Percentiles rank a stretch among this genome's conserved stretches.
These are phyloP conservation scores for Thamnaconus septentrionalis DNA, from an alignment of 2,113 vertebrate genomes.

Conservation along the genomic window DNA sequence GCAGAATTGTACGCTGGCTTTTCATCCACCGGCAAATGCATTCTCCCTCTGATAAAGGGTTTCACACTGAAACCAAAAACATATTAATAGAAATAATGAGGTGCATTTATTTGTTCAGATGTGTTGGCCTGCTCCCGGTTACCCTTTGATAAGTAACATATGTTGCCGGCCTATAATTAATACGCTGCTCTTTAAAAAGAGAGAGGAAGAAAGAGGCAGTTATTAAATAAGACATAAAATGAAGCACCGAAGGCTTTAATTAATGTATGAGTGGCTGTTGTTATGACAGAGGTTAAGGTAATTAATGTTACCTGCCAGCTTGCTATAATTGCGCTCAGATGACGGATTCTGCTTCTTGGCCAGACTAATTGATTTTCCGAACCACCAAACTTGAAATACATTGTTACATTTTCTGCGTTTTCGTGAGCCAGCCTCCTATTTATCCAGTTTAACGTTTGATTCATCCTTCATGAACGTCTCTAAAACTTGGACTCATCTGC, in stretches of 20 bases:
- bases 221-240: conserved; percentile 62
- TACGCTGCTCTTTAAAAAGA: conserved; percentile 24
- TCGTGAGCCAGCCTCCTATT: neutral
- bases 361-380: conserved; percentile 60
- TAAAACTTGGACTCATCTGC: neutral
- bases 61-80: too few relatives aligned
- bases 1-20: too few relatives aligned
- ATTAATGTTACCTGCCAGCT: conserved; percentile 68
- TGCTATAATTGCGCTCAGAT: conserved; percentile 59
- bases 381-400: conserved; percentile 31
- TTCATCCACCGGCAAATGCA: too few relatives aligned
- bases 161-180: conserved; percentile 44
- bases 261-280: conserved; percentile 56
- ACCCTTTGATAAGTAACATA: conserved; percentile 40
- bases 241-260: conserved; percentile 55
- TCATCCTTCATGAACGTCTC: neutral
- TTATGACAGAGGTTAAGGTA: conserved; percentile 60
- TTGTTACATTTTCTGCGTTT: conserved; percentile 37
- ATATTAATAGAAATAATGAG: neutral
- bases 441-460: neutral
- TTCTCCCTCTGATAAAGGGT: too few relatives aligned
- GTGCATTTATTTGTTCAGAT: conserved; percentile 38
- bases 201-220: conserved; percentile 18
- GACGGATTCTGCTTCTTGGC: conserved; percentile 44
- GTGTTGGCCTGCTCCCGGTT: conserved; percentile 42